Evolutionary conservation across 2,888 invertebrate species (phyloP).

Genomic region (Altica lythri): DNA sequence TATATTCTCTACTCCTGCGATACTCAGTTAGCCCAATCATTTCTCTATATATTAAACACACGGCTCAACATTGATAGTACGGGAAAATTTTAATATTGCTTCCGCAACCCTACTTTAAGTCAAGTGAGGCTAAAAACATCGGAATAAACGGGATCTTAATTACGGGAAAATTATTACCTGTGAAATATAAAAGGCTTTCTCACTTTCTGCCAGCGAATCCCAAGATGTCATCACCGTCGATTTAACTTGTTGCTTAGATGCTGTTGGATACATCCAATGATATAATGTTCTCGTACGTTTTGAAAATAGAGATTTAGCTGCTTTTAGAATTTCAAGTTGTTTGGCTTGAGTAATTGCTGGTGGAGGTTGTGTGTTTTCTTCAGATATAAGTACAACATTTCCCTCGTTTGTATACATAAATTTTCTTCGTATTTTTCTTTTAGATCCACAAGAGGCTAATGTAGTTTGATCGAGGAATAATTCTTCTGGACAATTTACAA

Average conservation of each 20-base stretch:
- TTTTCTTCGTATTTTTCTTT: constrained; percentile 27
- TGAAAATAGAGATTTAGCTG: constrained; percentile 57
- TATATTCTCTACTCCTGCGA: too few species aligned
- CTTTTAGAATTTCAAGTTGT: constrained; percentile 53
- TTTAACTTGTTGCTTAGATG: constrained; percentile 56
- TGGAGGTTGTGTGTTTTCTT: constrained; percentile 30
- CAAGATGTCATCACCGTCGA: constrained; percentile 54
- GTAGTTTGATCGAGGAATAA: constrained; percentile 1
- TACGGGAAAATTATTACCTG: constrained; percentile 48
- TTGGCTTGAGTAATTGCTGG: constrained; percentile 35
- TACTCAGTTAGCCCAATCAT: too few species aligned
- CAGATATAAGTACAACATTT: constrained; percentile 34
- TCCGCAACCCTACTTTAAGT: too few species aligned
- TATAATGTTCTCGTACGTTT: constrained; percentile 58
- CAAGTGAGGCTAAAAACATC: background rate
- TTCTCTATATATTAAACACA: too few species aligned
- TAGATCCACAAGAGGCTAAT: constrained; percentile 20
- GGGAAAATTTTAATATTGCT: background rate
- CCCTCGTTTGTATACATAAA: constrained; percentile 34
- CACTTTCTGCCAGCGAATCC: constrained; percentile 53
- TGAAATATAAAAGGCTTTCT: constrained; percentile 58
- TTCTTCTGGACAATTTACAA: constrained; percentile 12
- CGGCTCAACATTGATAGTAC: background rate
- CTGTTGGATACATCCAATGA: constrained; percentile 58
- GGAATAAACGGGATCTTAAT: background rate